Evolutionary conservation across 2,113 vertebrate genomes (phyloP).

Genomic region (Psephotus haematonotus): DNA sequence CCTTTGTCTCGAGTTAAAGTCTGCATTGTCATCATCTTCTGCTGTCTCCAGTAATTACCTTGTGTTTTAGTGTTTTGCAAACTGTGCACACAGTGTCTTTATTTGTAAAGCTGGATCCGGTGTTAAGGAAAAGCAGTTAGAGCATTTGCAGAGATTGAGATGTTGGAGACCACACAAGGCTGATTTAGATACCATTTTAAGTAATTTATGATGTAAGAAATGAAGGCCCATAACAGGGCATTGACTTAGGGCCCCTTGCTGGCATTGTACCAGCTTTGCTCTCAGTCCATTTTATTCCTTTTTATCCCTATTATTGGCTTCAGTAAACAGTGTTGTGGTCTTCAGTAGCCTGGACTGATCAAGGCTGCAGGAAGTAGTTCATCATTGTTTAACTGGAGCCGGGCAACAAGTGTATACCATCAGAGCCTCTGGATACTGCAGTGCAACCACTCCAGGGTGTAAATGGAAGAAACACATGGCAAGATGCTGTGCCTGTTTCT

Average conservation of each 20-base stretch:
- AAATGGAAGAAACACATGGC: not conserved
- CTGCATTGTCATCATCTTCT: not conserved
- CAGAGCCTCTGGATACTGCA: not conserved
- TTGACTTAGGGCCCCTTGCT: not conserved
- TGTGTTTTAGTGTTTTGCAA: not conserved
- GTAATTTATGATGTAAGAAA: not conserved
- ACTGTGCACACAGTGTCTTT: not conserved
- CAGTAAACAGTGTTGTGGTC: not conserved
- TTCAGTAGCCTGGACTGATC: not conserved
- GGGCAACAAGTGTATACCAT: fast-evolving
- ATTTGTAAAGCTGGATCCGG: not conserved
- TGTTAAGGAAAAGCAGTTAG: not conserved
- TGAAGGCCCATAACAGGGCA: not conserved
- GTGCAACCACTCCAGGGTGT: not conserved
- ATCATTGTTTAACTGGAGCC: not conserved
- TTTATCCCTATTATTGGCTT: not conserved
- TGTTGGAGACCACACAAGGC: not conserved
- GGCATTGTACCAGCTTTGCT: not conserved
- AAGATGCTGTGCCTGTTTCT: constrained; percentile 17
- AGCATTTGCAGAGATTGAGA: not conserved
- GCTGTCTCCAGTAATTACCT: constrained; percentile 1
- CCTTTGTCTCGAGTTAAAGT: not conserved
- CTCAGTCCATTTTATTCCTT: not conserved
- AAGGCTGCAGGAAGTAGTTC: not conserved
- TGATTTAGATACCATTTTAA: not conserved